Base-by-base conservation (phyloP, 2,797 vertebrate genomes). In the Hydrocynus forskahlii region DNA sequence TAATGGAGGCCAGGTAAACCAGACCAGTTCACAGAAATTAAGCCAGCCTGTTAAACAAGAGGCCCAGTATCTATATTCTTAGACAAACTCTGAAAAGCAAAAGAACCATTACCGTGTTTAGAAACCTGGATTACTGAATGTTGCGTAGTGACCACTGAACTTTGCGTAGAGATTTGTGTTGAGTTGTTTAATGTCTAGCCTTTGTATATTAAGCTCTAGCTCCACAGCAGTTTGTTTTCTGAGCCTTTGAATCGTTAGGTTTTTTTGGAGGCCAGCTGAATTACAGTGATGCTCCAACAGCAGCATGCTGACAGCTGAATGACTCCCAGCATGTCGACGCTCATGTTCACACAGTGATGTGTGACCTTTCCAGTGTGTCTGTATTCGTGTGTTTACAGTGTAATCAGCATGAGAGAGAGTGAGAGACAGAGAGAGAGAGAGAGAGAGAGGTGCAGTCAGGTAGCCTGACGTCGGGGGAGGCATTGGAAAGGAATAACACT, bases 1-100 rank as follows among this genome's bases (percentile, higher is more conserved):
- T 17, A 97, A 98, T 0, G 98, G 97, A 88, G 98, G 98, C 60
- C 98, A 99, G 97, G 98, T 99, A 88, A 25, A 21, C 57, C 38
- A 9, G 12, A 2, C 21, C 45, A 43, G 48, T 7, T 72, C n/a
- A 40, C 10, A 35, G 25, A 63, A 63, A 3, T 3, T 23, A 9
- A 23, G n/a, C 57, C 57, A 62, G 2, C n/a, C 57, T 59, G n/a
- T 23, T 23, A 21, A 59, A 59, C 9, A 9, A 7, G 13, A 19
- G 16, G 17, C 2, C 54, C 19, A 55, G 60, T 9, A 43, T 66
- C 38, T n/a, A 67, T 35, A n/a, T 13, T 5, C 2, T 23, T 5
- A n/a, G 0, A 23, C 19, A 48, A 13, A 23, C 16, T n/a, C 0
- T 43, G 8, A 67, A 38, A 43, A n/a, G 21, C 64, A 43, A 43